A percentile compares a stretch with the other conserved stretches of the same genome.
Conservation (phyloP, 2,888 invertebrate genomes). For the Unio pictorum region DNA sequence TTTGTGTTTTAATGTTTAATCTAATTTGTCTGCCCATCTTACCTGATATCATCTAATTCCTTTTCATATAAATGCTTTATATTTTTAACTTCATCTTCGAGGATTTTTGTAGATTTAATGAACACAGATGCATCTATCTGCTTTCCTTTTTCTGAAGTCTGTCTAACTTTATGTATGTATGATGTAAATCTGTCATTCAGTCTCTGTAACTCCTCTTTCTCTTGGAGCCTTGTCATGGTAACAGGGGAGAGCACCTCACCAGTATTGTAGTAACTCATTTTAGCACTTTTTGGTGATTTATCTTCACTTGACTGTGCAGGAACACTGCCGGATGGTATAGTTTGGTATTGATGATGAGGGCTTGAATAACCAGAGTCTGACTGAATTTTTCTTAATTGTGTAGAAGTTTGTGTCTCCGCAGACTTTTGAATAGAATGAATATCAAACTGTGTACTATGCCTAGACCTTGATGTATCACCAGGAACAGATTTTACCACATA, state of each 20-base stretch:
- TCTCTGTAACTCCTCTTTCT: constrained; percentile 57
- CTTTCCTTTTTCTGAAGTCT: constrained; percentile 49
- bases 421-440: too few species aligned
- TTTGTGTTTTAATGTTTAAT: neutral
- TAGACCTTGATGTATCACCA: neutral
- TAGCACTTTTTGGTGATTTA: constrained; percentile 5
- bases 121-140: constrained; percentile 56
- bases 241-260: constrained; percentile 17
- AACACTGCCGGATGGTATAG: too few species aligned
- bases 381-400: too few species aligned
- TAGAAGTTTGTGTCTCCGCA: too few species aligned
- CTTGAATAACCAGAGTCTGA: too few species aligned
- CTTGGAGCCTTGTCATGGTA: constrained; percentile 41
- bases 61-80: constrained; percentile 62
- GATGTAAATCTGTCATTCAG: constrained; percentile 58
- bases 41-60: constrained; percentile 64
- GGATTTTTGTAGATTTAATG: constrained; percentile 54
- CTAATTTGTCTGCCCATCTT: constrained; percentile 3
- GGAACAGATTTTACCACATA: constrained; percentile 26
- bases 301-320: constrained; percentile 1
- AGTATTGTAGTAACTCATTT: constrained; percentile 33
- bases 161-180: constrained; percentile 57
- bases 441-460: too few species aligned
- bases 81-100: constrained; percentile 62
- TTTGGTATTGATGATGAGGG: too few species aligned